These are phyloP conservation scores for Ectemnius continuus DNA, from an alignment of 2,888 invertebrate genomes.

Conservation along the genomic window DNA sequence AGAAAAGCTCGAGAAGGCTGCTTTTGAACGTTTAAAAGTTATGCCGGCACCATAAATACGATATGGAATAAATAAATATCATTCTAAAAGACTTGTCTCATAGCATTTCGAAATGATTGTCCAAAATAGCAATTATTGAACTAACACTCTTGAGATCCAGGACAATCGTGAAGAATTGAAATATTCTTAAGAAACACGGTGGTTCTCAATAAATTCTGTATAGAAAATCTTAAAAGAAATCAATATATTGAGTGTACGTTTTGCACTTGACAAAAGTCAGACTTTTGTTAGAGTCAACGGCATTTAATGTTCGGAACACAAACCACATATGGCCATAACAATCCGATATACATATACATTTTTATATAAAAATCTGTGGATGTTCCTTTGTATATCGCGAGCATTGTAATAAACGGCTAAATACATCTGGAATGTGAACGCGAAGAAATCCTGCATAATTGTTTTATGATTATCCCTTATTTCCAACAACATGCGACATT, in stretches of 20 bases:
- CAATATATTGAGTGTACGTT: background rate
- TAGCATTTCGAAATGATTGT: slow-evolving; percentile 49
- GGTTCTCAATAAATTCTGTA: too few species aligned
- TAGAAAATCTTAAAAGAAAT: too few species aligned
- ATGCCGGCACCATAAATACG: slow-evolving; percentile 72
- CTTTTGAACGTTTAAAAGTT: slow-evolving; percentile 80
- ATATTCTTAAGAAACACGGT: background rate
- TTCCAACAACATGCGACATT: background rate
- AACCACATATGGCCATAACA: slow-evolving; percentile 14
- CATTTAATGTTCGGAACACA: slow-evolving; percentile 22
- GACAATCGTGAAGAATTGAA: background rate
- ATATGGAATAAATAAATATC: background rate
- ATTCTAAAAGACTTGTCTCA: slow-evolving; percentile 30
- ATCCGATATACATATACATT: slow-evolving; percentile 33
- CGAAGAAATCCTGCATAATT: background rate
- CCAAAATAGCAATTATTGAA: slow-evolving; percentile 2
- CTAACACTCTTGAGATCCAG: slow-evolving; percentile 12
- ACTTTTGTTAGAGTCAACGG: slow-evolving; percentile 14
- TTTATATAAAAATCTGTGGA: slow-evolving; percentile 50
- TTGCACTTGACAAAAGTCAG: background rate
- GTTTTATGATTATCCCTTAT: slow-evolving; percentile 5
- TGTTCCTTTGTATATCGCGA: slow-evolving; percentile 44
- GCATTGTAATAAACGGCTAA: slow-evolving; percentile 43
- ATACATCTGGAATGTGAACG: slow-evolving; percentile 38
- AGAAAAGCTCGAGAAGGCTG: slow-evolving; percentile 82